phyloP scores from a whole-genome alignment of 2,113 vertebrate genomes.

The Crotophaga sulcirostris region DNA sequence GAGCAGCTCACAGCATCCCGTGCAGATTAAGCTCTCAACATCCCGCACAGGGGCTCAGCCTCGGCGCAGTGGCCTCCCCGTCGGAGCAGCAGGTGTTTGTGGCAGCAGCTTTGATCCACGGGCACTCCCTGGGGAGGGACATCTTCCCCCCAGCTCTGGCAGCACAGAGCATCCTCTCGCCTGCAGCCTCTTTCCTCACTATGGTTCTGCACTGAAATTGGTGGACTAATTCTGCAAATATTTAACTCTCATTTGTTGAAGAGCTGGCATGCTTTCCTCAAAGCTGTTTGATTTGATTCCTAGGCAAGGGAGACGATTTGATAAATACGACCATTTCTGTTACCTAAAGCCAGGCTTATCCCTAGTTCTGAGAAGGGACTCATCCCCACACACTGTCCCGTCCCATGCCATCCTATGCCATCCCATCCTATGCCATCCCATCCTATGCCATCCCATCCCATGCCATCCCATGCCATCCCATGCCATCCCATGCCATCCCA shows the following conservation, averaged over 20 bases:
- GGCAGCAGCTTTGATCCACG: conserved; percentile 4
- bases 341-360: not conserved
- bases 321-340: not conserved
- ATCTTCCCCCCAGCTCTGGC: rapidly evolving
- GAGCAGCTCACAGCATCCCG: not conserved
- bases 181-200: not conserved
- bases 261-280: not conserved
- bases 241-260: not conserved
- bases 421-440: too few species aligned
- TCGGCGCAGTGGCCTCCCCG: rapidly evolving
- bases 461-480: too few species aligned
- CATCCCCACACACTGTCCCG: too few species aligned
- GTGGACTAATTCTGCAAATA: not conserved
- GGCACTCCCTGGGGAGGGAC: not conserved
- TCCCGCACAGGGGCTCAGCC: not conserved
- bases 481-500: too few species aligned
- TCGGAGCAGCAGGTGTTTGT: conserved; percentile 25
- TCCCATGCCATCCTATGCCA: too few species aligned
- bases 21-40: not conserved
- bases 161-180: rapidly evolving
- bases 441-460: too few species aligned
- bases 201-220: not conserved
- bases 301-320: not conserved
- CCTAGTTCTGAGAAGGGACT: not conserved
- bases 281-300: not conserved